phyloP scores from a whole-genome alignment of 2,113 vertebrate species.

The Monarcha castaneiventris region DNA sequence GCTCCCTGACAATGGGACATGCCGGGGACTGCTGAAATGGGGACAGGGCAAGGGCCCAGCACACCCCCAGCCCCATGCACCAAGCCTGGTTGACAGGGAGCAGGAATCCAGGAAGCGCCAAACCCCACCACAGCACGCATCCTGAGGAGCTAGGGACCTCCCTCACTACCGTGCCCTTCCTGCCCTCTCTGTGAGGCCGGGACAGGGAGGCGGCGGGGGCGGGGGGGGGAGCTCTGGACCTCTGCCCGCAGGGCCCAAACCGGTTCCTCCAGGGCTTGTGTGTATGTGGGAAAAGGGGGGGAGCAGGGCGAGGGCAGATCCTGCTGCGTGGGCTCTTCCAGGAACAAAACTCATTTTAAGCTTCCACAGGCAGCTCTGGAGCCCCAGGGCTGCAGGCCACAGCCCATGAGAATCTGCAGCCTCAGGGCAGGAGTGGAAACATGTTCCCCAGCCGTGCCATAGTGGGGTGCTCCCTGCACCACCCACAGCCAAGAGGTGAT shows the following conservation, averaged over 20 bases:
- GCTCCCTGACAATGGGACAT: not conserved
- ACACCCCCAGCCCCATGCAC: not conserved
- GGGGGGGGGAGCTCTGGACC: not conserved
- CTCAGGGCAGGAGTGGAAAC: not conserved
- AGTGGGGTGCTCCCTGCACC: conserved; percentile 40
- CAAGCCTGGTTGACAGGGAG: not conserved
- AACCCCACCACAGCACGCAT: not conserved
- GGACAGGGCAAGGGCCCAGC: too few relatives aligned
- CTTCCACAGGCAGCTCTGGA: not conserved
- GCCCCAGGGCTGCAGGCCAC: not conserved
- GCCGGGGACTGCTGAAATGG: not conserved
- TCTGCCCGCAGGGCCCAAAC: not conserved
- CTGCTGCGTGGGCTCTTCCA: not conserved
- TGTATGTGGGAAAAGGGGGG: rapidly evolving
- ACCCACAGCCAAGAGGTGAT: conserved; percentile 76
- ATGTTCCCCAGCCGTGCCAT: rapidly evolving
- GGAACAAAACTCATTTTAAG: rapidly evolving
- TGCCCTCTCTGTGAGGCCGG: rapidly evolving
- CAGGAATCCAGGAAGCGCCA: not conserved
- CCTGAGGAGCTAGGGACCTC: not conserved
- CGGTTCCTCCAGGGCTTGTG: conserved; percentile 7
- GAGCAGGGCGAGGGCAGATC: not conserved
- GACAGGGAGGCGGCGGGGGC: rapidly evolving
- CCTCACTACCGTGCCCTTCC: not conserved
- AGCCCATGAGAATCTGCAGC: not conserved